Evolutionary conservation across 2,888 invertebrate species (phyloP), one percentile per base, ranked within the genome.

Genomic region (Lagria hirta): DNA sequence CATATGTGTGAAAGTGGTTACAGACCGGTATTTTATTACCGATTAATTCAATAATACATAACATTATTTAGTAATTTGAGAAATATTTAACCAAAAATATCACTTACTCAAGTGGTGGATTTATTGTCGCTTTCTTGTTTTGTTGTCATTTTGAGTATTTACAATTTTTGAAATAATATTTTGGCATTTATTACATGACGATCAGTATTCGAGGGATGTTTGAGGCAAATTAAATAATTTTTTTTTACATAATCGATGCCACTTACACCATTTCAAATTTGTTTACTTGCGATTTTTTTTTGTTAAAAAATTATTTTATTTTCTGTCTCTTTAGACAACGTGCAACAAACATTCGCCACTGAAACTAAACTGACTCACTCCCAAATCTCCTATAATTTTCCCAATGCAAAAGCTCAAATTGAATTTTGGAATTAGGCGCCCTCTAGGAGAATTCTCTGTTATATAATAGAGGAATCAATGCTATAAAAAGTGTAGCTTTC

Each of bases 311-410:
- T 33, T 34, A 41, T 12, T 26, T 15, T 20, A 33, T 47, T 42
- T 37, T 32, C 32, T 42, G 37, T 36, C 14, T 28, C 12, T 34
- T 26, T 24, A n/a, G n/a, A 12, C 14, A 11, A 22, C 36, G 34
- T 29, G 34, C 48, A 43, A 34, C 38, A 32, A 48, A 48, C 33
- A 43, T 35, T 35, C 15, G 20, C 13, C 29, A 27, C 34, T 36
- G 17, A 11, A 20, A 38, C 37, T 12, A 15, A 42, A 43, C 47
- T 47, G 37, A 43, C 44, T 33, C 41, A 41, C 47, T 43, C 37
- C 47, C 47, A 32, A n/a, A n/a, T n/a, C n/a, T n/a, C n/a, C n/a
- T n/a, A n/a, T n/a, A n/a, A n/a, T n/a, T n/a, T n/a, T n/a, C n/a
- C n/a, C n/a, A n/a, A n/a, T n/a, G n/a, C n/a, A n/a, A n/a, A n/a